Percentiles rank a stretch among this genome's conserved stretches.
phyloP scores from a whole-genome alignment of 2,113 vertebrate genomes.

The Corythaeola cristata region DNA sequence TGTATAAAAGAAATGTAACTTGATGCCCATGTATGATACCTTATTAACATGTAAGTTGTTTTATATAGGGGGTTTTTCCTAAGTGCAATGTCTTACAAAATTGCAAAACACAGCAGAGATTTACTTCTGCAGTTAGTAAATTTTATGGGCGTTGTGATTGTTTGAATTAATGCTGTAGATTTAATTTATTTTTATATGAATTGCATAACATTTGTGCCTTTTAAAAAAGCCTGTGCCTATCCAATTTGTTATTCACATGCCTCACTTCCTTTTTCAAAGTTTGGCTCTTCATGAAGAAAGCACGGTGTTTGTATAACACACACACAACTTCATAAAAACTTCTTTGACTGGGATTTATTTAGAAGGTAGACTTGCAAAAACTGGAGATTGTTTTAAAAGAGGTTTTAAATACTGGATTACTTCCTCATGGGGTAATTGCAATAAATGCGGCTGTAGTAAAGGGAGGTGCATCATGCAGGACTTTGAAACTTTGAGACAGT shows the following conservation, averaged over 20 bases:
- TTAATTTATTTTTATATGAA: constrained; percentile 82
- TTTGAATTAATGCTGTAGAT: constrained; percentile 78
- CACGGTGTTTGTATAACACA: constrained; percentile 46
- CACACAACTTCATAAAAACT: constrained; percentile 54
- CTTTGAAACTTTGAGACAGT: not conserved
- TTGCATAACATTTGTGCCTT: constrained; percentile 87
- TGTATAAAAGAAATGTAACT: constrained; percentile 49
- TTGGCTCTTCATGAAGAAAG: constrained; percentile 47
- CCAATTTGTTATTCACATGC: constrained; percentile 63
- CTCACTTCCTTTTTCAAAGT: constrained; percentile 64
- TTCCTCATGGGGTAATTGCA: constrained; percentile 64
- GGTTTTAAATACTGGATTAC: constrained; percentile 49
- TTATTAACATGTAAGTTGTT: constrained; percentile 71
- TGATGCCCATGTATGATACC: constrained; percentile 52
- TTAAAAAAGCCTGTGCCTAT: constrained; percentile 74
- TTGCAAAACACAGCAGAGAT: constrained; percentile 73
- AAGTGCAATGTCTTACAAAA: constrained; percentile 83
- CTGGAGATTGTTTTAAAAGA: constrained; percentile 35
- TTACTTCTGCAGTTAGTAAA: constrained; percentile 75
- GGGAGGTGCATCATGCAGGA: constrained; percentile 27
- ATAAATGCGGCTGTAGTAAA: constrained; percentile 61
- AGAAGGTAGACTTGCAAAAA: constrained; percentile 53
- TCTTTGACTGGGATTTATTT: constrained; percentile 51
- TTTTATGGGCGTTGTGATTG: constrained; percentile 71
- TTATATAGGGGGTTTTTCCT: constrained; percentile 37